Evolutionary conservation across 2,113 vertebrate species (phyloP).

Genomic region (Uria aalge): DNA sequence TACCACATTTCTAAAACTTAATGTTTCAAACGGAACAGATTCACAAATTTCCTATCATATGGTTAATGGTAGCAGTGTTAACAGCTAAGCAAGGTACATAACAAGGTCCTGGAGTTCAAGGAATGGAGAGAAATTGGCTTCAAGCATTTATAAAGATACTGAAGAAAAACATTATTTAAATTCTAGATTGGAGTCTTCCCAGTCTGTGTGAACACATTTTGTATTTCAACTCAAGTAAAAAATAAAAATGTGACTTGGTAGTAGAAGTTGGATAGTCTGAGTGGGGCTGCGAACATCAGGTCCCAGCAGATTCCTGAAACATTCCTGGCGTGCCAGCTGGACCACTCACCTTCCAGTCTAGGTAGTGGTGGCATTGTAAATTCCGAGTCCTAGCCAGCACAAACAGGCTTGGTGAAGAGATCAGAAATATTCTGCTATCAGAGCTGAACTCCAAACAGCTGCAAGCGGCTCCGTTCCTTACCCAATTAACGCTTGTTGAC

Average conservation of each 20-base stretch:
- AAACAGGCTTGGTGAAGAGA: not conserved
- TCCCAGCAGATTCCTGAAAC: not conserved
- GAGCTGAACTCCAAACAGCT: not conserved
- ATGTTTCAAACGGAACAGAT: not conserved
- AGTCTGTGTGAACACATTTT: not conserved
- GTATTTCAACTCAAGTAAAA: not conserved
- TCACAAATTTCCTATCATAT: not conserved
- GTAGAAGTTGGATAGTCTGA: not conserved
- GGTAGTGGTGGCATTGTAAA: not conserved
- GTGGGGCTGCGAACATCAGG: not conserved
- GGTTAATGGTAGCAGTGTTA: not conserved
- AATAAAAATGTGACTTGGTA: not conserved
- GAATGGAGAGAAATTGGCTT: not conserved
- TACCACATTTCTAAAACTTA: not conserved
- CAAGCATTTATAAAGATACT: not conserved
- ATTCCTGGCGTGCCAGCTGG: not conserved
- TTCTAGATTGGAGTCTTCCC: not conserved
- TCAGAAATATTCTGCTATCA: not conserved
- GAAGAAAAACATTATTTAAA: not conserved
- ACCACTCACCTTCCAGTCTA: not conserved
- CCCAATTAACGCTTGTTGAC: not conserved
- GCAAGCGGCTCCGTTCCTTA: not conserved
- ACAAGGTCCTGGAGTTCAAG: not conserved
- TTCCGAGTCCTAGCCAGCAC: not conserved
- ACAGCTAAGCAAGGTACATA: not conserved